Conservation (phyloP, 2,888 invertebrate species). For the Diachrysia chrysitis region DNA sequence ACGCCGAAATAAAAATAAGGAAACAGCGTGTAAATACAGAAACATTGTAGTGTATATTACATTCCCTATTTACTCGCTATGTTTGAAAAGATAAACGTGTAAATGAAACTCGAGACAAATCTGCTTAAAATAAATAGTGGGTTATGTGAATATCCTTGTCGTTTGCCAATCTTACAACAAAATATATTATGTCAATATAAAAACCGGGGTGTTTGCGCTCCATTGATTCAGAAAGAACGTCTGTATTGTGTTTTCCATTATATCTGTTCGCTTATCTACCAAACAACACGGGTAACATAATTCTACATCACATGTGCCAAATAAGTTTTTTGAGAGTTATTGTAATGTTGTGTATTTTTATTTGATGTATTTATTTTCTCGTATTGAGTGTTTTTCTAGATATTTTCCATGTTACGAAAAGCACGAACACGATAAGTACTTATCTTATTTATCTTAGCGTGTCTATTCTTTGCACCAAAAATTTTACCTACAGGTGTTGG, state of each 20-base stretch:
- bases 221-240: conserved; percentile 46
- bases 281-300: not conserved
- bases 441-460: too few relatives aligned
- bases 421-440: too few relatives aligned
- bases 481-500: not conserved
- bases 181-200: conserved; percentile 52
- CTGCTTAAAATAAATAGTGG: conserved; percentile 50
- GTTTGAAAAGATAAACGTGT: conserved; percentile 60
- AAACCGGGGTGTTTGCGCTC: conserved; percentile 43
- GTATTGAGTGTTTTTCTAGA: not conserved
- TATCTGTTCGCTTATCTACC: conserved; percentile 5
- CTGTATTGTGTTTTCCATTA: conserved; percentile 9
- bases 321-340: not conserved
- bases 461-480: too few relatives aligned
- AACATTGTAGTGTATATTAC: conserved; percentile 42
- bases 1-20: conserved; percentile 47
- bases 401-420: not conserved
- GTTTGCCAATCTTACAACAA: conserved; percentile 45
- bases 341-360: not conserved
- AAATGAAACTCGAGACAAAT: conserved; percentile 47
- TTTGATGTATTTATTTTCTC: not conserved
- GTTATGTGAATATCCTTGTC: conserved; percentile 56
- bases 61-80: conserved; percentile 63
- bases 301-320: not conserved
- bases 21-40: conserved; percentile 57